Evolutionary conservation across 2,888 invertebrate species (phyloP).

Genomic region (Chaitophorus viminalis): DNA sequence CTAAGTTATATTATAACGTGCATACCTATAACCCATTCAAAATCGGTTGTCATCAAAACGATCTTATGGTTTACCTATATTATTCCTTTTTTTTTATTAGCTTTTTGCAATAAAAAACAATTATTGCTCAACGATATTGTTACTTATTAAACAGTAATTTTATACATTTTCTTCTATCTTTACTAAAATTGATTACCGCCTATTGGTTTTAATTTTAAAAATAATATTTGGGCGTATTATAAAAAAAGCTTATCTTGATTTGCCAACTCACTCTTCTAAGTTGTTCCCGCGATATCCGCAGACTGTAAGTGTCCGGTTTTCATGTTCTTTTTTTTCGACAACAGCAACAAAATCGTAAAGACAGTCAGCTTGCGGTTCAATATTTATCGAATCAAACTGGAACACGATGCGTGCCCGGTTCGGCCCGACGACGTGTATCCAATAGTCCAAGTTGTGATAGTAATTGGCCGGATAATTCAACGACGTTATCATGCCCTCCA

Average conservation of each 20-base stretch:
- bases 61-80: no score
- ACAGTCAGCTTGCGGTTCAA: constrained; percentile 81
- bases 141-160: no score
- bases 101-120: no score
- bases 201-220: no score
- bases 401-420: constrained; percentile 76
- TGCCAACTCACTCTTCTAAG: constrained; percentile 55
- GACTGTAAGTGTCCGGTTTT: constrained; percentile 49
- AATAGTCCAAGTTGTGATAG: constrained; percentile 78
- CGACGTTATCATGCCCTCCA: constrained; percentile 75
- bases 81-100: no score
- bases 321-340: constrained; percentile 18
- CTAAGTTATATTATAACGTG: no score
- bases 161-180: no score
- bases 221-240: no score
- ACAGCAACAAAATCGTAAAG: constrained; percentile 77
- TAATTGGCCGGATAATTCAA: constrained; percentile 78
- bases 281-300: constrained; percentile 50
- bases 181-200: no score
- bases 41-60: no score
- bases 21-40: no score
- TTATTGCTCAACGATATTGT: no score
- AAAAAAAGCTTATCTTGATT: not conserved
- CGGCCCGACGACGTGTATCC: constrained; percentile 75
- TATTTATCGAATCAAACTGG: constrained; percentile 76